Base-by-base conservation (phyloP, 2,888 invertebrate genomes). In the Agrochola lychnidis region DNA sequence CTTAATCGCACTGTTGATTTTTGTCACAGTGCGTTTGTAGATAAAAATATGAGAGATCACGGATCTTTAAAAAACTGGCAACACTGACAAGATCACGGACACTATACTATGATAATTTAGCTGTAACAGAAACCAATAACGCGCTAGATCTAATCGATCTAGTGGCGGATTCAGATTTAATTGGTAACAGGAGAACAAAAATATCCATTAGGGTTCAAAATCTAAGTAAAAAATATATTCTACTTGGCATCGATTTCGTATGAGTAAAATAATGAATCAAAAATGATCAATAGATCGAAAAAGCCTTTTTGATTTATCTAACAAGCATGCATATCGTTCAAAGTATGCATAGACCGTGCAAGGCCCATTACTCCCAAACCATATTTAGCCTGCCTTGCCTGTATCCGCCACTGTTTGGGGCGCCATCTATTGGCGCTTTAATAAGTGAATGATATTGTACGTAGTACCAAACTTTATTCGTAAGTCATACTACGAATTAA, bases 71-170 rank as follows among this genome's bases (percentile, higher is more conserved):
- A 59, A 63, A 57, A 64, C 48, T 74, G 56, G 48, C 48, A 73
- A 40, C 56, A 63, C 4, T 1, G 40, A 70, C 9, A 67, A 70
- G 59, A 53, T 81, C 36, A 59, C 42, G 42, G 45, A 51, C 10
- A 36, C 0, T n/a, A 14, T n/a, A 57, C 16, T 59, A 69, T 45
- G 22, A 51, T 66, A 63, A 42, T 48, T 25, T 62, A 25, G 22
- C 67, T 84, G 80, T 79, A 67, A 84, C 81, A 73, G 30, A 79
- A 84, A 84, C 25, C 70, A 81, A 83, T 64, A 42, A 59, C 19
- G 51, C 45, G 57, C 22, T 62, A 57, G 16, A 57, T 57, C 36
- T 36, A 19, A 19, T 45, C 14, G 36, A 69, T 57, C 45, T 63
- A 56, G 84, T 81, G 84, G 73, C 84, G 59, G 83, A 80, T 78